Evolutionary conservation across 2,888 invertebrate species (phyloP), one percentile per base, ranked within the genome.

Genomic region (Hoplodrina ambigua): DNA sequence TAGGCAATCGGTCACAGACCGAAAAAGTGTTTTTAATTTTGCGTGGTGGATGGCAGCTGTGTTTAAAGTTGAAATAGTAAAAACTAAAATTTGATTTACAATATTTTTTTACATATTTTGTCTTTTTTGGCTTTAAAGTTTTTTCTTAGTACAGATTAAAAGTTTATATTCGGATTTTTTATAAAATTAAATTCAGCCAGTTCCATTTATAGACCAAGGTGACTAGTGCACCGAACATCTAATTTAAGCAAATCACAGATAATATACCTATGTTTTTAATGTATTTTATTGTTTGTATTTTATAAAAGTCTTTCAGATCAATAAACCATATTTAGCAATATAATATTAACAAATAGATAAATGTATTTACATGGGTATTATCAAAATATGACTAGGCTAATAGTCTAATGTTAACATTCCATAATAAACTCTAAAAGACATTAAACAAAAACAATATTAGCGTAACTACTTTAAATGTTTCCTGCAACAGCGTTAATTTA

Each of bases 11-110:
- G 54, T 78, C 59, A 76, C 59, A 25, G 19, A 56, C 37, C 37
- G 63, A 75, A 75, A 75, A 75, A 60, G 59, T 64, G 56, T 54
- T 75, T 74, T 80, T 80, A 75, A 63, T 80, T 63, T 80, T 20
- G 53, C 49, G 15, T 59, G n/a, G n/a, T 64, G 20, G 25, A 17
- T 5, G 17, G 20, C 53, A 53, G 19, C 60, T 66, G 61, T 67
- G 15, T 13, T 61, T 55, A 41, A 15, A 30, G 30, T 30, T 25
- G 11, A 46, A 41, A 41, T 69, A 41, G 30, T 69, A 2, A 44
- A 54, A 7, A 49, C 11, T 41, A 41, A 41, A 41, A 41, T 11
- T 41, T 13, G 13, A 41, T 41, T 41, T 41, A 41, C 0, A 41
- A 41, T 5, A 3, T 46, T 46, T 17, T 46, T 15, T 17, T 46